Percentiles rank a stretch among this genome's conserved stretches.
Evolutionary conservation across 2,797 vertebrate genomes (phyloP).

Genomic region (Chaenodraco wilsoni): DNA sequence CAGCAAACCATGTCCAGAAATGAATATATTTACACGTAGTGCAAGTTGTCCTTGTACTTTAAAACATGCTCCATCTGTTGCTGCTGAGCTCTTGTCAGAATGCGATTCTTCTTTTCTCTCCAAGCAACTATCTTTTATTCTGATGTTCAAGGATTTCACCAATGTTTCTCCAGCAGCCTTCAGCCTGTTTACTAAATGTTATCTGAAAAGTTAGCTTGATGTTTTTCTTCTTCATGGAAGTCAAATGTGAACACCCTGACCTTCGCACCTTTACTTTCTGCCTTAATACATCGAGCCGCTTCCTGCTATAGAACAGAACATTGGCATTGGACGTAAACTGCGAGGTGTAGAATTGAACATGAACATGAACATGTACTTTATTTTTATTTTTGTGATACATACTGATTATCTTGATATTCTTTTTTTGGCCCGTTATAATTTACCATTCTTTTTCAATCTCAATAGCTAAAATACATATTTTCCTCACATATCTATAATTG

Average conservation of each 20-base stretch:
- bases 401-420: background rate
- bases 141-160: conserved; percentile 15
- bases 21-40: conserved; percentile 29
- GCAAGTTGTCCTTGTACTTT: conserved; percentile 23
- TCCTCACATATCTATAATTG: background rate
- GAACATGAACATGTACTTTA: background rate
- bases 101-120: conserved; percentile 2
- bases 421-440: background rate
- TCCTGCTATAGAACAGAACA: background rate
- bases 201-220: background rate
- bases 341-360: too few species aligned
- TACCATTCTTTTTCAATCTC: background rate
- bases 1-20: background rate
- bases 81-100: conserved; percentile 33
- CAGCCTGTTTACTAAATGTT: background rate
- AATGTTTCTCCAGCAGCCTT: conserved; percentile 8
- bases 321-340: background rate
- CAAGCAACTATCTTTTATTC: conserved; percentile 9
- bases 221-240: background rate
- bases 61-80: too few species aligned
- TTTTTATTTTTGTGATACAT: background rate
- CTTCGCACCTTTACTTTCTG: background rate
- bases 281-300: background rate
- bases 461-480: background rate
- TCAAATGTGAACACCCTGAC: background rate